Evolutionary conservation across 2,113 vertebrate genomes (phyloP), one percentile per base, ranked within the genome.

Genomic region (Neolamprologus kungweensis): DNA sequence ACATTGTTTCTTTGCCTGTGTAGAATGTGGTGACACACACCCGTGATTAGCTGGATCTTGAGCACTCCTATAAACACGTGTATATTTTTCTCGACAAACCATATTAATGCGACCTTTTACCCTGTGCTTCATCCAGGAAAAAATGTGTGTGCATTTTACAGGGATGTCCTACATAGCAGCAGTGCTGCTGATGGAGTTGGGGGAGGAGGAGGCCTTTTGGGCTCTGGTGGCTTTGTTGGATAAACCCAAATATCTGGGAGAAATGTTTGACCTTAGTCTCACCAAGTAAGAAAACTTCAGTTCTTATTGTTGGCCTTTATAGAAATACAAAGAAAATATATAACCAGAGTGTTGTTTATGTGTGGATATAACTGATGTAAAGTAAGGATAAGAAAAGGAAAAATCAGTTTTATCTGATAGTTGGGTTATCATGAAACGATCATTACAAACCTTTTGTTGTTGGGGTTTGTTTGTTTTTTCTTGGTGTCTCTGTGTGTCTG

Each of bases 91-190:
- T 53, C 2, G 7, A 37, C 7, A 23, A 42, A 42, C 54, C 3
- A 19, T 63, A 47, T 60, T 60, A 47, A 0, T 63, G 1, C 17
- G 0, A 14, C 40, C 12, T 10, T 63, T 19, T 28, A 42, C 35
- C 14, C 54, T 63, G 54, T 60, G 37, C 54, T 31, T 50, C 40
- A 63, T 82, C 26, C 2, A 28, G 21, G 1, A 26, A 16, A 5
- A 35, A 19, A 6, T 63, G 54, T 81, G 9, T 86, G n/a, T 81
- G 11, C 81, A 33, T 81, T 7, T 84, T 9, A 54, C 73, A 97
- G 96, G 95, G 80, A 97, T 97, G 96, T 96, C 96, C 60, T 96
- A 97, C 91, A 94, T 97, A 28, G 96, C 95, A 65, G 96, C 96
- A 1, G 95, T 97, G 65, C 91, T 97, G 81, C 94, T 97, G 80